Conservation (phyloP, 2,113 vertebrate genomes). For the Chlorodrepanis virens region DNA sequence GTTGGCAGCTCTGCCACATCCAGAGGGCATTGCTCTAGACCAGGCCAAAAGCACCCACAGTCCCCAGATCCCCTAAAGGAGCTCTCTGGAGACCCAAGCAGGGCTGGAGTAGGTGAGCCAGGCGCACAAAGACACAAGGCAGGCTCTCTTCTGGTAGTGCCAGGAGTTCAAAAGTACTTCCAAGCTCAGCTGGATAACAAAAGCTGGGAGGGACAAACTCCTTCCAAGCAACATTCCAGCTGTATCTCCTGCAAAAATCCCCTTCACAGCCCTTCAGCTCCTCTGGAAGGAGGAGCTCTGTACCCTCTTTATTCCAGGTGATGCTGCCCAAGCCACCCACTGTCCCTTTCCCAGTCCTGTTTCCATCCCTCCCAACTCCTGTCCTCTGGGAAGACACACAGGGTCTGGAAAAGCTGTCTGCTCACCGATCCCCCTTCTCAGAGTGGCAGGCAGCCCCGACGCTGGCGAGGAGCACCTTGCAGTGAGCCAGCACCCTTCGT, state of each 20-base stretch:
- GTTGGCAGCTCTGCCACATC: not conserved
- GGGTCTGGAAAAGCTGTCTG: not conserved
- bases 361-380: not conserved
- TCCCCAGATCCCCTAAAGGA: not conserved
- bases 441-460: constrained; percentile 95
- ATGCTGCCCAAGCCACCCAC: not conserved
- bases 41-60: not conserved
- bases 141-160: not conserved
- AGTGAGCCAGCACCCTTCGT: constrained; percentile 79
- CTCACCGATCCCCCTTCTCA: constrained; percentile 82
- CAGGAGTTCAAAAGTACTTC: not conserved
- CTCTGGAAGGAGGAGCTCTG: not conserved
- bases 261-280: not conserved
- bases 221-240: not conserved
- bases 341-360: accelerated
- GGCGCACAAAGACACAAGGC: not conserved
- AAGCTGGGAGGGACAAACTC: not conserved
- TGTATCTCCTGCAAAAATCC: not conserved
- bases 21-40: not conserved
- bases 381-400: not conserved
- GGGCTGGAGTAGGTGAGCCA: not conserved
- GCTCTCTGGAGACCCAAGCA: not conserved
- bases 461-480: constrained; percentile 84
- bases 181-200: not conserved
- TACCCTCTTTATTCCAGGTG: not conserved